Evolutionary conservation across 1,140 invertebrate genomes (phyloP).

Genomic region (Cyclina sinensis): DNA sequence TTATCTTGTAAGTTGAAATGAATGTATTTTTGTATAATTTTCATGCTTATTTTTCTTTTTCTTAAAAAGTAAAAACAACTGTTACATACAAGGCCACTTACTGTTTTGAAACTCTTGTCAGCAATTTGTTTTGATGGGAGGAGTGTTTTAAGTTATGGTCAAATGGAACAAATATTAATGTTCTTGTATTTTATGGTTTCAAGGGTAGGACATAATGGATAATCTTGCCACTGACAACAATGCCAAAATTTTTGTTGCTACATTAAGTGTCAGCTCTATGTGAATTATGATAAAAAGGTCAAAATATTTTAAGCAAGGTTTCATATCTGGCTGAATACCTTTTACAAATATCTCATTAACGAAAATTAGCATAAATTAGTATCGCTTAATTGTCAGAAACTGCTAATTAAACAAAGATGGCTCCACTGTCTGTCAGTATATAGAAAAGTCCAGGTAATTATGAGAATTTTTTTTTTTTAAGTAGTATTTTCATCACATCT

Average conservation of each 20-base stretch:
- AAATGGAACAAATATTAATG: too few relatives aligned
- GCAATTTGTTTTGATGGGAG: too few relatives aligned
- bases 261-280: neutral
- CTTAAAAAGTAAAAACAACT: too few relatives aligned
- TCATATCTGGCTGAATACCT: conserved; percentile 1
- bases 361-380: conserved; percentile 50
- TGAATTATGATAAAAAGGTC: conserved; percentile 32
- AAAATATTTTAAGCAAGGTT: neutral
- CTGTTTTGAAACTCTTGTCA: too few relatives aligned
- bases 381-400: conserved; percentile 28
- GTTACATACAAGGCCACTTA: too few relatives aligned
- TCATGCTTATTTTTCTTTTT: too few relatives aligned
- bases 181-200: too few relatives aligned
- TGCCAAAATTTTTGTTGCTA: neutral
- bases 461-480: neutral
- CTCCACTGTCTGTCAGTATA: neutral
- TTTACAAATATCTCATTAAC: conserved; percentile 45
- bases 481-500: neutral
- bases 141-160: too few relatives aligned
- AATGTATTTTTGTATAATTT: too few relatives aligned
- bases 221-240: too few relatives aligned
- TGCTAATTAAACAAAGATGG: conserved; percentile 12
- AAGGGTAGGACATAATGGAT: too few relatives aligned
- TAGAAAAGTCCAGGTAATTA: neutral
- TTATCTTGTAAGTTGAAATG: too few relatives aligned